Evolutionary conservation across 2,888 invertebrate genomes (phyloP).

Genomic region (Cerastis leucographa): DNA sequence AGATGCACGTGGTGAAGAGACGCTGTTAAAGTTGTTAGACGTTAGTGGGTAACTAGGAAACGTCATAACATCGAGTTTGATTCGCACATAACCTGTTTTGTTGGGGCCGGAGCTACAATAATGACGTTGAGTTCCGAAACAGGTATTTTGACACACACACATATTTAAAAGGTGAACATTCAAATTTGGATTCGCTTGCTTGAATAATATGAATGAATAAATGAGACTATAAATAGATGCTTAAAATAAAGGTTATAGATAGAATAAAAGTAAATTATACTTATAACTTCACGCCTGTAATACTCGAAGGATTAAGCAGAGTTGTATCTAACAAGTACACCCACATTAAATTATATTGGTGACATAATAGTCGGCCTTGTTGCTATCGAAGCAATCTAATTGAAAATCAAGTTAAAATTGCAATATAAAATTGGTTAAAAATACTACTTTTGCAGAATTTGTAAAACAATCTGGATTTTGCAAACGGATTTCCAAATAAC

Average conservation of each 20-base stretch:
- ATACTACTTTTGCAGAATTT: background rate
- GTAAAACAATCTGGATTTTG: background rate
- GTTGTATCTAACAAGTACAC: no score
- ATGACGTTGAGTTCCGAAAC: constrained; percentile 21
- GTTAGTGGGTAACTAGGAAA: background rate
- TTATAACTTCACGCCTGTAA: no score
- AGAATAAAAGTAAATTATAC: background rate
- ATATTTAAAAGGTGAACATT: background rate
- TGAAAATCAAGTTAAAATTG: background rate
- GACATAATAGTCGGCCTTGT: no score
- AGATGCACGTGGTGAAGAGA: constrained; percentile 2
- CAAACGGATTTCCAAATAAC: constrained; percentile 24
- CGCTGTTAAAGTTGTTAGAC: background rate
- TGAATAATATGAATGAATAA: background rate
- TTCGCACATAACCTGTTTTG: background rate
- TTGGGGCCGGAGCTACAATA: background rate
- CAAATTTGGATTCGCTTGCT: no score
- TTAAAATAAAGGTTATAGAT: background rate
- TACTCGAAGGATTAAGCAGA: no score
- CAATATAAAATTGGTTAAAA: background rate
- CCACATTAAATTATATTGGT: no score
- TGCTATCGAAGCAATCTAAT: background rate
- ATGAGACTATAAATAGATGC: background rate
- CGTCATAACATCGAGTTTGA: constrained; percentile 14
- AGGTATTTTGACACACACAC: background rate